Percentiles rank a stretch among this genome's conserved stretches.
phyloP scores from a whole-genome alignment of 1,140 invertebrate species.

The Drosophila funebris region DNA sequence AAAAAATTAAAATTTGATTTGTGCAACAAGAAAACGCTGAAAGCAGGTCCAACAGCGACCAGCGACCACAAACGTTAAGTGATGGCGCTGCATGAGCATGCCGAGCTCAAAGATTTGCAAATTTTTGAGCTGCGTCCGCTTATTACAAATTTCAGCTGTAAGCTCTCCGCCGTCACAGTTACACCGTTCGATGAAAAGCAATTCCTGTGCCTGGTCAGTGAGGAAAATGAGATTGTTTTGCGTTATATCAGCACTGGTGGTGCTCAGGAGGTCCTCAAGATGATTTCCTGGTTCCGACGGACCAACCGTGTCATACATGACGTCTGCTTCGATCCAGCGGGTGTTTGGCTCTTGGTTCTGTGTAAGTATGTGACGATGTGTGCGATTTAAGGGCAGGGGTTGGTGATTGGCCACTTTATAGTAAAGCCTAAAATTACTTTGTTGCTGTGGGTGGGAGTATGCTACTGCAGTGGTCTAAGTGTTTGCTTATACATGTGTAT shows the following conservation, averaged over 20 bases:
- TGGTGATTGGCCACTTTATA: slow-evolving; percentile 18
- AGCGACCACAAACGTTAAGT: slow-evolving; percentile 35
- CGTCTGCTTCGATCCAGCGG: slow-evolving; percentile 89
- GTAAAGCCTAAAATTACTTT: slow-evolving; percentile 65
- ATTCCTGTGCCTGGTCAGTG: slow-evolving; percentile 76
- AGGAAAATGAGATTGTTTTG: slow-evolving; percentile 81
- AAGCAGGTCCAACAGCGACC: slow-evolving; percentile 25
- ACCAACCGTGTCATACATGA: slow-evolving; percentile 86
- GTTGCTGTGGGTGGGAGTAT: slow-evolving; percentile 23
- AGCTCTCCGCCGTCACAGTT: slow-evolving; percentile 74
- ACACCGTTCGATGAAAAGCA: slow-evolving; percentile 73
- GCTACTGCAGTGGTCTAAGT: neutral
- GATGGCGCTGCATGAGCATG: slow-evolving; percentile 61
- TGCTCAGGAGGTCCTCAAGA: slow-evolving; percentile 85
- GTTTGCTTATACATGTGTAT: neutral
- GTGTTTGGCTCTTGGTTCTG: slow-evolving; percentile 88
- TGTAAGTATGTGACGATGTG: slow-evolving; percentile 82
- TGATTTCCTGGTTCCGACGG: slow-evolving; percentile 88
- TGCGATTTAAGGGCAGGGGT: neutral
- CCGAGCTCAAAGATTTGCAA: slow-evolving; percentile 67
- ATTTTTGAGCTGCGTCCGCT: slow-evolving; percentile 79
- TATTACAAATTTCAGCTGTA: slow-evolving; percentile 80
- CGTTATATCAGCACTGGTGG: slow-evolving; percentile 78
- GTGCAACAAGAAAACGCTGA: slow-evolving; percentile 43
- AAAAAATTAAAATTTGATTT: slow-evolving; percentile 49